Evolutionary conservation across 2,113 vertebrate species (phyloP), one percentile per base, ranked within the genome.

Genomic region (Mus pahari): DNA sequence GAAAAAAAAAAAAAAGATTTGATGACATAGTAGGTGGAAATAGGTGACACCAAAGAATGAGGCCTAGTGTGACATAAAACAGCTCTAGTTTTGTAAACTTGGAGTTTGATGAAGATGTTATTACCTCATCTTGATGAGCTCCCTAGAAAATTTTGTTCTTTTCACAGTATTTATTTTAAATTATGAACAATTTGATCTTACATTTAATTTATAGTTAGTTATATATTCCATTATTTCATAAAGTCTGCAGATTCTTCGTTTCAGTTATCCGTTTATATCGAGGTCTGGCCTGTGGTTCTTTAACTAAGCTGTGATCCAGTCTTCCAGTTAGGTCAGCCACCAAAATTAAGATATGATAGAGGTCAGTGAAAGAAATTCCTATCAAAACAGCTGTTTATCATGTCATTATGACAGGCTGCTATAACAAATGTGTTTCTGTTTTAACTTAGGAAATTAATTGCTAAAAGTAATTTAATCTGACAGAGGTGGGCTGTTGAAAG

Each of bases 261-360:
- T 98, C 91, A 87, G 42, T 98, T 99, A 95, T 96, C 95, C 86
- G 95, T 98, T 97, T 77, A 83, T 98, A 86, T 98, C 97, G 98
- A 79, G 98, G 96, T 98, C 97, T 98, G 97, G 95, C 97, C 97
- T 98, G 66, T 97, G 96, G 87, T 8, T 93, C 97, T 98, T 97
- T 98, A 98, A 98, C 98, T 98, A 99, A 98, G 98, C 98, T 97
- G 26, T 99, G 99, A 99, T 99, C 99, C 99, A 99, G 99, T 99
- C 99, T 99, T 99, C 99, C 98, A 98, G 99, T 99, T 99, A 99
- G 99, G 99, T 99, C 99, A 99, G 99, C 99, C 99, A 99, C 99
- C 99, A 99, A 99, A 99, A 99, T 99, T 98, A 98, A 98, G 98
- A 98, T 98, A 98, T 98, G 98, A 98, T 98, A 96, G 96, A 97